A percentile compares a stretch with the other conserved stretches of the same genome.
phyloP scores from a whole-genome alignment of 2,888 invertebrate species.

The Cheilosia pagana region DNA sequence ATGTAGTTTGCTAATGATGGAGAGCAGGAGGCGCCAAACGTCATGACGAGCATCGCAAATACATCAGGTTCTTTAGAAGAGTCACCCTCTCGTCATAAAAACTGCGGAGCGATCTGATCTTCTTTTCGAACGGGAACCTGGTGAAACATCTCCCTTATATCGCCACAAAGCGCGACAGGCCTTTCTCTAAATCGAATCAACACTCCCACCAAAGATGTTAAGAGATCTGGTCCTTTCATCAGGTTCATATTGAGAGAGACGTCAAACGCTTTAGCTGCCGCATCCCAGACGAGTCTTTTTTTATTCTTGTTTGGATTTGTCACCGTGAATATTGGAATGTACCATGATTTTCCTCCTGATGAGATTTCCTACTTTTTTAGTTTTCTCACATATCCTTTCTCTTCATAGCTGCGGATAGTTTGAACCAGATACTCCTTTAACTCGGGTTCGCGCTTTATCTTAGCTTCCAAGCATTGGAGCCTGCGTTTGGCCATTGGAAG shows the following conservation, averaged over 20 bases:
- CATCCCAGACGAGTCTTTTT: constrained; percentile 44
- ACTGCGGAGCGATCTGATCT: constrained; percentile 50
- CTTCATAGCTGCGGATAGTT: constrained; percentile 52
- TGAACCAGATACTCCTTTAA: constrained; percentile 30
- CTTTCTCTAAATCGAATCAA: constrained; percentile 53
- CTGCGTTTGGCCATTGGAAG: constrained; percentile 52
- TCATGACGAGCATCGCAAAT: constrained; percentile 69
- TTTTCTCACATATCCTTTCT: constrained; percentile 45
- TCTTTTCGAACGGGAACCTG: constrained; percentile 40
- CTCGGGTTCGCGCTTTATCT: constrained; percentile 42
- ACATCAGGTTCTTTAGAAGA: constrained; percentile 34
- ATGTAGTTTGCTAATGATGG: constrained; percentile 54
- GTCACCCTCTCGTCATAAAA: constrained; percentile 66
- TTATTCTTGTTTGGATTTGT: constrained; percentile 56
- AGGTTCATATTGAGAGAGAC: too few species aligned
- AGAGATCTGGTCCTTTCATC: constrained; percentile 8
- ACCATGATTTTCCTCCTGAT: constrained; percentile 44
- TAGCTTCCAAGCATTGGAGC: constrained; percentile 45
- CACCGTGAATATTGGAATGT: constrained; percentile 57
- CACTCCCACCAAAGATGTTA: constrained; percentile 43
- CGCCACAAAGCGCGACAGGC: constrained; percentile 40
- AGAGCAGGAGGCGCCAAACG: constrained; percentile 45
- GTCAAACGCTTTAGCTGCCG: not conserved
- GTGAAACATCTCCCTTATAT: constrained; percentile 58
- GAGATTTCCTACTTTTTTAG: constrained; percentile 31